phyloP scores from a whole-genome alignment of 1,140 invertebrate species.

The Plectus sambesii region DNA sequence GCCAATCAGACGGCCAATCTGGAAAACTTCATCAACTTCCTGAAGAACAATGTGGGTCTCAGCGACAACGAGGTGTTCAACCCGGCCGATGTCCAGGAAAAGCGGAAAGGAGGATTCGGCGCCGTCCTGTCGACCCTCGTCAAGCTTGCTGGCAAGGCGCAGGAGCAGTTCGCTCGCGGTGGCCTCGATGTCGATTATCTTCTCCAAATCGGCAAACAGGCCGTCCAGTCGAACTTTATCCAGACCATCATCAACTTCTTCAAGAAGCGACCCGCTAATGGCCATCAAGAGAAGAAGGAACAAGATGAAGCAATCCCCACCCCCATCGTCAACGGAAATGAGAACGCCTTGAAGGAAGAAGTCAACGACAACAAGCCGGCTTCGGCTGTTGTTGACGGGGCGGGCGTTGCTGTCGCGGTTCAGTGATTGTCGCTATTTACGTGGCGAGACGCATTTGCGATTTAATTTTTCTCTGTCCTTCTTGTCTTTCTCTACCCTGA shows the following conservation, averaged over 20 bases:
- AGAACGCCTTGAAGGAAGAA: conserved; percentile 19
- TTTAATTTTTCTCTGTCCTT: too few relatives aligned
- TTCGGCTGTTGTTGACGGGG: conserved; percentile 19
- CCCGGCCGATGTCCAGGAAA: conserved; percentile 30
- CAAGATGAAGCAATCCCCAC: conserved; percentile 15
- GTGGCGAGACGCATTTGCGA: too few relatives aligned
- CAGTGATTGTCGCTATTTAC: too few relatives aligned
- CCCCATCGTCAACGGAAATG: conserved; percentile 12
- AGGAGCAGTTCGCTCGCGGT: conserved; percentile 33
- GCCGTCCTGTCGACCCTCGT: conserved; percentile 33
- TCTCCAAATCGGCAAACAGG: conserved; percentile 9
- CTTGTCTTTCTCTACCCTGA: too few relatives aligned
- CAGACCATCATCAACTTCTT: conserved; percentile 28
- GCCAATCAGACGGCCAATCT: conserved; percentile 31
- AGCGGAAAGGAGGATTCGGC: conserved; percentile 31
- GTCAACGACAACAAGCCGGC: background rate
- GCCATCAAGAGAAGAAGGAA: conserved; percentile 8
- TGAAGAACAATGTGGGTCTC: conserved; percentile 27
- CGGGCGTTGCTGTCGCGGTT: conserved; percentile 27
- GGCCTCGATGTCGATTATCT: conserved; percentile 31
- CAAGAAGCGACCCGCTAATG: conserved; percentile 15
- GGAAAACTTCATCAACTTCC: conserved; percentile 31
- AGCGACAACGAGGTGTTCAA: conserved; percentile 28
- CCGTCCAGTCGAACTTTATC: conserved; percentile 21
- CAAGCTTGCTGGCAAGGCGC: conserved; percentile 22